phyloP scores from a whole-genome alignment of 2,113 vertebrate genomes.

The Oreochromis tanganicae region DNA sequence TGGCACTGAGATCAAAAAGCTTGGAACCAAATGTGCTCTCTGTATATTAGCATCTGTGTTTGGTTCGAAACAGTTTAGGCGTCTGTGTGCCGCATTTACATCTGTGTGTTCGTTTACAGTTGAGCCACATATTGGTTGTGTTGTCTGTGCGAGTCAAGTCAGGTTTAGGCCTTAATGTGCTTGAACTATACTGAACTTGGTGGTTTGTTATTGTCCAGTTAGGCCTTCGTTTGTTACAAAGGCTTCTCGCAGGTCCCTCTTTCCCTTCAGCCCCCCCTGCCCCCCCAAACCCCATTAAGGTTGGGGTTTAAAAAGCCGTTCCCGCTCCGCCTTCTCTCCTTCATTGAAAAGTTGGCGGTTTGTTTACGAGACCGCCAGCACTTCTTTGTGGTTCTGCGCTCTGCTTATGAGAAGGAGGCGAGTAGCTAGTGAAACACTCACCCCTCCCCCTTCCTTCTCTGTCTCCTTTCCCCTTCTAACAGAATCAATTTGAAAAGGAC shows the following conservation, averaged over 20 bases:
- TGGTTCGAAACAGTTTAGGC: background rate
- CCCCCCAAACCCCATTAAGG: background rate
- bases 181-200: constrained; percentile 12
- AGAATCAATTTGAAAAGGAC: constrained; percentile 61
- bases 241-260: background rate
- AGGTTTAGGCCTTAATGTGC: background rate
- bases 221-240: constrained; percentile 5
- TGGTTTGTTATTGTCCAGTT: constrained; percentile 1
- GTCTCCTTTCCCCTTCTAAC: background rate
- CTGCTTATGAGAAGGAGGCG: constrained; percentile 39
- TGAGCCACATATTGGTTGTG: background rate
- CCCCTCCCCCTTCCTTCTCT: constrained; percentile 38
- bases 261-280: background rate
- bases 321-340: constrained; percentile 28
- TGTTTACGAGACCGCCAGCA: constrained; percentile 65
- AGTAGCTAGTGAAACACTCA: constrained; percentile 41
- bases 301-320: constrained; percentile 32
- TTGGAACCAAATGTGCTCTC: constrained; percentile 7
- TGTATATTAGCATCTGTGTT: constrained; percentile 36
- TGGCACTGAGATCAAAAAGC: constrained; percentile 49
- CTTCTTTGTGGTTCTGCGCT: constrained; percentile 46
- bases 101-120: constrained; percentile 3
- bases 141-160: background rate
- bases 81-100: background rate
- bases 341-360: constrained; percentile 63